These are phyloP conservation scores for Psittacula echo DNA, from an alignment of 2,797 vertebrate species.

Conservation along the genomic window DNA sequence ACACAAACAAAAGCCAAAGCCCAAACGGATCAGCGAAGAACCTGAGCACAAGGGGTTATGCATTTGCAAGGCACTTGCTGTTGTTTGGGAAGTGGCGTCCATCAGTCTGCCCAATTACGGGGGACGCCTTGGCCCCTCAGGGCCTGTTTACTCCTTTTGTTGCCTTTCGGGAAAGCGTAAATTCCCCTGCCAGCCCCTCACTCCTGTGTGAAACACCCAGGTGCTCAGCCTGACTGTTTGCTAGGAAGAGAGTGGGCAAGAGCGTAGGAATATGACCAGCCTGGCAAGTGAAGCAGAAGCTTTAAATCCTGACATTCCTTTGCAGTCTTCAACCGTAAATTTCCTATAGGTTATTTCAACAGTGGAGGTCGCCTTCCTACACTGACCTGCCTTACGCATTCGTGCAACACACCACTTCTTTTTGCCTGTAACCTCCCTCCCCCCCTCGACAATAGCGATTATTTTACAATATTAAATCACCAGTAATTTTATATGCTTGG, in stretches of 20 bases:
- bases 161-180: conserved; percentile 48
- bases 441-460: background rate
- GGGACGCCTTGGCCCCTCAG: conserved; percentile 60
- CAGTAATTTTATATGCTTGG: conserved; percentile 1
- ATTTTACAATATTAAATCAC: conserved; percentile 32
- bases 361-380: conserved; percentile 66
- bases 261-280: conserved; percentile 71
- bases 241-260: conserved; percentile 45
- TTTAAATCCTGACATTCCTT: conserved; percentile 78
- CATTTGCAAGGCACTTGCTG: conserved; percentile 69
- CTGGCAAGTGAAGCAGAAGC: conserved; percentile 72
- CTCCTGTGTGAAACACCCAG: background rate
- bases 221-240: background rate
- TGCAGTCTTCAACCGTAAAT: conserved; percentile 79
- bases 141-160: conserved; percentile 66
- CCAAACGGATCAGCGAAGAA: conserved; percentile 8
- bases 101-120: conserved; percentile 72
- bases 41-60: conserved; percentile 15
- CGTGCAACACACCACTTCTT: background rate
- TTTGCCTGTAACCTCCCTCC: background rate
- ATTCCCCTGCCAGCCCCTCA: conserved; percentile 39
- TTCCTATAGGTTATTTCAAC: conserved; percentile 75
- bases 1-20: conserved; percentile 46
- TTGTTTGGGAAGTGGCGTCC: conserved; percentile 71
- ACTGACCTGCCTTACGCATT: conserved; percentile 39